These are phyloP conservation scores for Festucalex cinctus DNA, from an alignment of 2,113 vertebrate genomes.

Conservation along the genomic window DNA sequence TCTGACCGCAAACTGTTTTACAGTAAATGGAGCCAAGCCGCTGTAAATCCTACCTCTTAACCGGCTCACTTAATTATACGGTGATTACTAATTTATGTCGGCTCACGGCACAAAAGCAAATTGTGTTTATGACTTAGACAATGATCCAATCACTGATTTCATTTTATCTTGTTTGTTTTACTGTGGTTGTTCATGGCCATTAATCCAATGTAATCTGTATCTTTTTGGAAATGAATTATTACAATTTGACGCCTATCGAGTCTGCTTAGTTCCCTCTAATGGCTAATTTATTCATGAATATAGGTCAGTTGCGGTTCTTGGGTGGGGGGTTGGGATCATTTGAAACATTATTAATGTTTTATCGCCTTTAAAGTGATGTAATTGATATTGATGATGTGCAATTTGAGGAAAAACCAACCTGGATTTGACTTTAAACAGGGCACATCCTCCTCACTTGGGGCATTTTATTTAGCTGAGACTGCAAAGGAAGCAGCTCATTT, in stretches of 20 bases:
- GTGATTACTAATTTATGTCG: conserved; percentile 34
- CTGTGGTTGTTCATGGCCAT: neutral
- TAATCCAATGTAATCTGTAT: neutral
- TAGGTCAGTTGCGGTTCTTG: neutral
- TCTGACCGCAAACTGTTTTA: neutral
- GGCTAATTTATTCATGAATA: neutral
- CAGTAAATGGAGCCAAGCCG: neutral
- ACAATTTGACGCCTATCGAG: neutral
- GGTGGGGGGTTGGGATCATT: neutral
- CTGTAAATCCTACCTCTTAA: conserved; percentile 12
- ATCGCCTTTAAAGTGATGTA: neutral
- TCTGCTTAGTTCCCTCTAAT: neutral
- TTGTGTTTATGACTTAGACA: neutral
- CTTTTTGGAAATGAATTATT: neutral
- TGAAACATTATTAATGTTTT: neutral
- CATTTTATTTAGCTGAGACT: neutral
- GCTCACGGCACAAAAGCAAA: conserved; percentile 6
- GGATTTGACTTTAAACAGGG: neutral
- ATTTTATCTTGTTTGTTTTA: neutral
- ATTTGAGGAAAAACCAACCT: neutral
- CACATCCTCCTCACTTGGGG: neutral
- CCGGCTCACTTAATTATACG: conserved; percentile 23
- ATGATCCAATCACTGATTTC: neutral
- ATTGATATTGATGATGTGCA: neutral
- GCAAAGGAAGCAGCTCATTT: neutral